phyloP scores from a whole-genome alignment of 2,888 invertebrate species.

The Drosophila neonasuta region DNA sequence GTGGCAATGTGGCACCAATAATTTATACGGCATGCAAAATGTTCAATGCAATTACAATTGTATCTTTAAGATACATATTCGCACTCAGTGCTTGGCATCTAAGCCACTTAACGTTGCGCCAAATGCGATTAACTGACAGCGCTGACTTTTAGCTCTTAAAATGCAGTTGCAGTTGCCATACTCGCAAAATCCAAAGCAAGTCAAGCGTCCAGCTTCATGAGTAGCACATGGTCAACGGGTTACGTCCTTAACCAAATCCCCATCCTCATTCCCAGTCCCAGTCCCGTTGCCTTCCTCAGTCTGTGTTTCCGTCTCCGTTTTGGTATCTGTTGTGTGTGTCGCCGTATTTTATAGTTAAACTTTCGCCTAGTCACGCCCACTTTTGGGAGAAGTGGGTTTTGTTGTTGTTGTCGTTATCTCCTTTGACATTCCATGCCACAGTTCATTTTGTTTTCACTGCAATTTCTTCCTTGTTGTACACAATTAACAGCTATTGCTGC shows the following conservation, averaged over 20 bases:
- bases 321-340: constrained; percentile 56
- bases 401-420: constrained; percentile 36
- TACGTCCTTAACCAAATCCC: background rate
- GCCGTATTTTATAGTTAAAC: constrained; percentile 63
- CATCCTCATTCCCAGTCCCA: constrained; percentile 1
- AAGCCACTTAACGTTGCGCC: constrained; percentile 61
- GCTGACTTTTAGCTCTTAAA: constrained; percentile 66
- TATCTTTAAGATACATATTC: constrained; percentile 54
- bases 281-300: constrained; percentile 12
- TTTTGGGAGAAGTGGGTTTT: constrained; percentile 6
- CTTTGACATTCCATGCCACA: constrained; percentile 60
- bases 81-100: constrained; percentile 23
- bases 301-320: constrained; percentile 14
- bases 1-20: constrained; percentile 49
- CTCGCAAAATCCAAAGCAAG: constrained; percentile 12
- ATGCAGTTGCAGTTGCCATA: constrained; percentile 60
- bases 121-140: constrained; percentile 63
- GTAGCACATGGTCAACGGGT: constrained; percentile 31
- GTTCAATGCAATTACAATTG: constrained; percentile 14
- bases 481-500: constrained; percentile 70
- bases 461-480: constrained; percentile 74
- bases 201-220: constrained; percentile 8
- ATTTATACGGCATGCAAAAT: constrained; percentile 36
- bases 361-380: constrained; percentile 50
- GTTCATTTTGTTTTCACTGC: constrained; percentile 73